phyloP scores from a whole-genome alignment of 2,797 vertebrate genomes.

The Carcharodon carcharias region DNA sequence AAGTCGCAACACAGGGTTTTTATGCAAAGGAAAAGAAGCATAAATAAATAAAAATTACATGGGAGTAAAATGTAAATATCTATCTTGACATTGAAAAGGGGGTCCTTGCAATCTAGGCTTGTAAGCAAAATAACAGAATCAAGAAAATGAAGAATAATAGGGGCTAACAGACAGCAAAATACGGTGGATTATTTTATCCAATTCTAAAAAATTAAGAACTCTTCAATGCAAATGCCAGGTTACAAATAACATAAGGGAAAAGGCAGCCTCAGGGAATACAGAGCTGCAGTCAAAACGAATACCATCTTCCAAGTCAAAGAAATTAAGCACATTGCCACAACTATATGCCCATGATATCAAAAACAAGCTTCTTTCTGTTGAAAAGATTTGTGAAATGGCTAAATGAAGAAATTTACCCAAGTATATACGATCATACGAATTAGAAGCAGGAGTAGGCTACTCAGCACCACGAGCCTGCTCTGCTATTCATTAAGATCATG shows the following conservation, averaged over 20 bases:
- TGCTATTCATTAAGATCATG: too few relatives aligned
- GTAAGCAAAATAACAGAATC: background rate
- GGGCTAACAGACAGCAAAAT: constrained; percentile 1
- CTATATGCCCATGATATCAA: background rate
- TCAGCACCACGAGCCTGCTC: too few relatives aligned
- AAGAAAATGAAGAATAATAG: background rate
- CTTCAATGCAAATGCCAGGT: background rate
- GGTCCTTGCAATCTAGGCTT: too few relatives aligned
- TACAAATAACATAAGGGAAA: background rate
- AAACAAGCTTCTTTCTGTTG: background rate
- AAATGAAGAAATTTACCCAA: background rate
- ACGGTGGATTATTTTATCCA: background rate
- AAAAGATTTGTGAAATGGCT: background rate
- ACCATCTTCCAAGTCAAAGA: background rate
- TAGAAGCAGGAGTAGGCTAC: too few relatives aligned
- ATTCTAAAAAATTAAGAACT: background rate
- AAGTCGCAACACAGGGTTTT: background rate
- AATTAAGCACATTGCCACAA: background rate
- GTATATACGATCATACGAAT: too few relatives aligned
- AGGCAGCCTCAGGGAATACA: background rate
- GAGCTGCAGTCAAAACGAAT: background rate
- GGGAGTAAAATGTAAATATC: background rate
- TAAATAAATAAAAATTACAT: background rate
- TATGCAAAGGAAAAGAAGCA: constrained; percentile 2
- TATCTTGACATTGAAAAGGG: background rate